Base-by-base conservation (phyloP, 1,140 invertebrate genomes). In the Nephotettix cincticeps region DNA sequence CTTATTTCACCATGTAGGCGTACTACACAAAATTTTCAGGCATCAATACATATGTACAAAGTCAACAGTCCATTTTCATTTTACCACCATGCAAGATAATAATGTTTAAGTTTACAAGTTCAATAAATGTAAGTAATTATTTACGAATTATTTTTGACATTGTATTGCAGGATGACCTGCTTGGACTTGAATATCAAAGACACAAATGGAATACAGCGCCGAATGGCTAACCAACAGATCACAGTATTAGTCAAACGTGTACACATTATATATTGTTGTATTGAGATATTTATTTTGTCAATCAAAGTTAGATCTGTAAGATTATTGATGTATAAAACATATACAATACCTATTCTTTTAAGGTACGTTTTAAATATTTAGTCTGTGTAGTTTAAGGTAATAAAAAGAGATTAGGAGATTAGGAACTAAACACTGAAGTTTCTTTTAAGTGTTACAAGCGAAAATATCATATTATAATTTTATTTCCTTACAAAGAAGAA, bases 201-300 rank as follows among this genome's bases (percentile, higher is more conserved):
- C 47, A 51, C 47, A 19, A 19, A 9, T 4, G 6, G 47, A 21
- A 4, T n/a, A 4, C 14, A 51, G 47, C 3, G 47, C 47, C 14
- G 14, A n/a, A 4, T n/a, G 47, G 47, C 47, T n/a, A 3, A 6
- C 19, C 47, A 19, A 19, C 47, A 17, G 14, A 51, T 27, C 21
- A 61, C 56, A 61, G 56, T 61, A 61, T 61, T 61, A 61, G 56
- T 25, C 56, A 29, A 6, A 51, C 47, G 4, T 25, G n/a, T 28
- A 9, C n/a, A 19, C 47, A n/a, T n/a, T n/a, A 4, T n/a, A n/a
- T 4, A n/a, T 61, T 29, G 56, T 61, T 27, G 56, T 61, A 61
- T 25, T 27, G n/a, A 61, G 21, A 29, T 29, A 61, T 61, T 61
- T 61, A 29, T 61, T 61, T 61, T 61, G 56, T 61, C 13, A 61